Conservation (phyloP, 1,140 invertebrate species). For the Drosophila quadrilineata region DNA sequence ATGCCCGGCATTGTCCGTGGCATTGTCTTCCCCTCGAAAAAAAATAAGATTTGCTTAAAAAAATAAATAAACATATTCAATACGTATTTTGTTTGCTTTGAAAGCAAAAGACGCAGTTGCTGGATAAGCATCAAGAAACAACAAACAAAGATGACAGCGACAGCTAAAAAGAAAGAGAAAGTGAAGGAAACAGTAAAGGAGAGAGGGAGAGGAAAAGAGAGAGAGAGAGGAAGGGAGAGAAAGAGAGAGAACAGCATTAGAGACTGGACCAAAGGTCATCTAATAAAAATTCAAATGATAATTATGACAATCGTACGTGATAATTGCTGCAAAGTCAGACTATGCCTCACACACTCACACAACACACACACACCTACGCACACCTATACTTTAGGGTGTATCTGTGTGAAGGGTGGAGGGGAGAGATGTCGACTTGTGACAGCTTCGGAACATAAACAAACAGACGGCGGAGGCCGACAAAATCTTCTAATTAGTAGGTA, state of each 20-base stretch:
- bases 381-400: background rate
- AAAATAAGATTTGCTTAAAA: too few relatives aligned
- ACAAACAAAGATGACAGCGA: constrained; percentile 39
- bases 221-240: too few relatives aligned
- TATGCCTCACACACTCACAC: constrained; percentile 38
- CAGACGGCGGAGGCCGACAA: constrained; percentile 34
- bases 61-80: constrained; percentile 40
- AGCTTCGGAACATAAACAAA: constrained; percentile 65
- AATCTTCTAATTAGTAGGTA: constrained; percentile 57
- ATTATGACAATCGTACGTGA: constrained; percentile 81
- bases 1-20: too few relatives aligned
- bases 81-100: constrained; percentile 39
- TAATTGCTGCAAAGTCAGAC: constrained; percentile 72
- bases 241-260: constrained; percentile 32
- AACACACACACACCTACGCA: constrained; percentile 25
- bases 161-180: too few relatives aligned
- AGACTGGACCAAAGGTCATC: constrained; percentile 51
- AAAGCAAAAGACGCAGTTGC: constrained; percentile 40
- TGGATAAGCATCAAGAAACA: constrained; percentile 23
- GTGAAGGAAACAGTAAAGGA: too few relatives aligned
- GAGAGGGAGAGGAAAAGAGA: too few relatives aligned
- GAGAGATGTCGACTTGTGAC: constrained; percentile 49
- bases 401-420: constrained; percentile 25
- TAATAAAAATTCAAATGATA: constrained; percentile 79
- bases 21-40: too few relatives aligned